Percentiles rank a stretch among this genome's conserved stretches.
phyloP scores from a whole-genome alignment of 2,888 invertebrate species.

The Flexamia atlantica region DNA sequence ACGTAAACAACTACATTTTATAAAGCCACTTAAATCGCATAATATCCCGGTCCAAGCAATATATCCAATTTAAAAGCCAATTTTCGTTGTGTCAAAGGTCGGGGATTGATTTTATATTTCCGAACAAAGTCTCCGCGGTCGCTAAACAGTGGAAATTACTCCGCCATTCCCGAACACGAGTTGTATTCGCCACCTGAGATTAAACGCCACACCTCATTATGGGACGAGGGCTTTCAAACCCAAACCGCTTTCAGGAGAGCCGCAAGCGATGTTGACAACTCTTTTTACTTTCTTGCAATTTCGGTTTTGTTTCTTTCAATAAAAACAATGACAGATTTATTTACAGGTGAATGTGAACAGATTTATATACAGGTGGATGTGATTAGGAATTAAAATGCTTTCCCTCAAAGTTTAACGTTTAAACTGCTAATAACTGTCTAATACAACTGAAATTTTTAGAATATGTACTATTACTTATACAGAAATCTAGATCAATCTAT shows the following conservation, averaged over 20 bases:
- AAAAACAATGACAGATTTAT: too few relatives aligned
- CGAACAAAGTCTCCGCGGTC: not conserved
- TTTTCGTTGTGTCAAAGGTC: not conserved
- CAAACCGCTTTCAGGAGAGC: too few relatives aligned
- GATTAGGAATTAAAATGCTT: too few relatives aligned
- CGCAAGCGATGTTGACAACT: not conserved
- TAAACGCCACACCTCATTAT: conserved; percentile 6
- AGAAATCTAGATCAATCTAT: too few relatives aligned
- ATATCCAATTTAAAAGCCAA: conserved; percentile 24
- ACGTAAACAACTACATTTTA: not conserved
- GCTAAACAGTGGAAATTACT: conserved; percentile 17
- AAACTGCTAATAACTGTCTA: too few relatives aligned
- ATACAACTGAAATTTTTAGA: too few relatives aligned
- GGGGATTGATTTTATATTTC: not conserved
- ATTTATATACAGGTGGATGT: too few relatives aligned
- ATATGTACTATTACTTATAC: too few relatives aligned
- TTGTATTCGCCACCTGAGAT: conserved; percentile 30
- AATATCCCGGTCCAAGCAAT: not conserved
- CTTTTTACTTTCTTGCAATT: not conserved
- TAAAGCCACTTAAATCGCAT: not conserved
- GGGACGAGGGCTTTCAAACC: conserved; percentile 6
- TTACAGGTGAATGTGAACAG: too few relatives aligned
- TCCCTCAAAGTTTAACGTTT: too few relatives aligned
- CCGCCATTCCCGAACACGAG: not conserved
- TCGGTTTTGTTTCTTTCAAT: too few relatives aligned